Percentiles rank a stretch among this genome's conserved stretches.
phyloP scores from a whole-genome alignment of 2,113 vertebrate species.

The Festucalex cinctus region DNA sequence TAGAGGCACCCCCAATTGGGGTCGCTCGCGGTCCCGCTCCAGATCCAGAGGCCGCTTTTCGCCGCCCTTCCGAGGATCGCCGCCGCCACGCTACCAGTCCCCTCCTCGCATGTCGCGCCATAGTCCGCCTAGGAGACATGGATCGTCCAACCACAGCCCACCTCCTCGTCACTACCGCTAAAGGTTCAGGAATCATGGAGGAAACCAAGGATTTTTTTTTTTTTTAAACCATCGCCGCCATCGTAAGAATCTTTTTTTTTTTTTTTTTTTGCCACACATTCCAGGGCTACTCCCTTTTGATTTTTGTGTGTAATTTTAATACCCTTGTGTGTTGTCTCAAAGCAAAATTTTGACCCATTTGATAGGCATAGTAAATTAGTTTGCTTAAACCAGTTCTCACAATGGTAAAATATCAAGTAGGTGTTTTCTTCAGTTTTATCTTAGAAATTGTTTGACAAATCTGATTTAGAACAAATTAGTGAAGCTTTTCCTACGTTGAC shows the following conservation, averaged over 20 bases:
- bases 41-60: slow-evolving; percentile 86
- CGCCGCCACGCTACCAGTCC: slow-evolving; percentile 81
- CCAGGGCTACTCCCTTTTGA: slow-evolving; percentile 46
- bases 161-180: slow-evolving; percentile 77
- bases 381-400: slow-evolving; percentile 24
- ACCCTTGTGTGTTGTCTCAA: slow-evolving; percentile 6
- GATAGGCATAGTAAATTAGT: background rate
- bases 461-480: slow-evolving; percentile 19
- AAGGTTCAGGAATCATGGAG: background rate
- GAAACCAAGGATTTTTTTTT: slow-evolving; percentile 31
- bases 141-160: slow-evolving; percentile 66
- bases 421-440: background rate
- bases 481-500: slow-evolving; percentile 27
- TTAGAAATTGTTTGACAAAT: slow-evolving; percentile 22
- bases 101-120: slow-evolving; percentile 77
- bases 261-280: slow-evolving; percentile 58
- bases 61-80: slow-evolving; percentile 83
- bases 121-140: slow-evolving; percentile 69
- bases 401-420: background rate
- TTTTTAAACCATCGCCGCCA: slow-evolving; percentile 34
- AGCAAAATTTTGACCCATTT: background rate
- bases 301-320: slow-evolving; percentile 17
- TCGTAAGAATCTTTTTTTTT: slow-evolving; percentile 7
- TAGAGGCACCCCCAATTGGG: slow-evolving; percentile 78
- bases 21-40: slow-evolving; percentile 85